Evolutionary conservation across 2,797 vertebrate genomes (phyloP), one percentile per base, ranked within the genome.

Genomic region (Martes flavigula): DNA sequence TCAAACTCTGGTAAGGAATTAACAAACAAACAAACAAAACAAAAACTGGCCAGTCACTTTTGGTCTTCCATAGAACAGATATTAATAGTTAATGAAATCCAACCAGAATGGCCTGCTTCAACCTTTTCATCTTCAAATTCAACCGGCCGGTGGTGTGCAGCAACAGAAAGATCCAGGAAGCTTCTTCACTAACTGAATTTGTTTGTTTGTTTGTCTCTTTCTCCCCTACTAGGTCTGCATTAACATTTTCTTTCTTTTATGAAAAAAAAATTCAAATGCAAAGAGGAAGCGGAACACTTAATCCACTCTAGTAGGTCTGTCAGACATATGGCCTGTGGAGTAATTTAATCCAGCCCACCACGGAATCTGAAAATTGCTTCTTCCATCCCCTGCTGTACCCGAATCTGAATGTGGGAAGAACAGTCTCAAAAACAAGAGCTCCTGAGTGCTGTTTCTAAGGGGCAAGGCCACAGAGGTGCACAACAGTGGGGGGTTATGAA

Each of bases 361-460:
- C 66, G 87, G 78, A 77, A 96, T 82, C 96, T 78, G 87, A 98
- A 98, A 96, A 98, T 97, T 97, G 97, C 96, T 97, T 96, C 83
- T 97, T 97, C 92, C 64, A 77, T 96, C 88, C 78, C 96, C 92
- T 97, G 95, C 98, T 97, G 97, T 91, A 97, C 25, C 56, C 18
- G 6, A 97, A 97, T 97, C 95, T 96, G 97, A 97, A 97, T 97
- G 83, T 82, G 4, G 90, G 94, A 97, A 97, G 92, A 94, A 96
- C 40, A 56, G 75, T 88, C 96, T 97, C 87, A 92, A 70, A 97
- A 96, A 93, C 96, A 96, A 97, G 97, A 81, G 96, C 88, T 96
- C 51, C 83, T 87, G 92, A 98, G 92, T 78, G 56, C 58, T 91
- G 46, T 83, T 97, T 96, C 96, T 93, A 96, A 95, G 93, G 56